Base-by-base conservation (phyloP, 2,797 vertebrate genomes). In the Denticeps clupeoides region DNA sequence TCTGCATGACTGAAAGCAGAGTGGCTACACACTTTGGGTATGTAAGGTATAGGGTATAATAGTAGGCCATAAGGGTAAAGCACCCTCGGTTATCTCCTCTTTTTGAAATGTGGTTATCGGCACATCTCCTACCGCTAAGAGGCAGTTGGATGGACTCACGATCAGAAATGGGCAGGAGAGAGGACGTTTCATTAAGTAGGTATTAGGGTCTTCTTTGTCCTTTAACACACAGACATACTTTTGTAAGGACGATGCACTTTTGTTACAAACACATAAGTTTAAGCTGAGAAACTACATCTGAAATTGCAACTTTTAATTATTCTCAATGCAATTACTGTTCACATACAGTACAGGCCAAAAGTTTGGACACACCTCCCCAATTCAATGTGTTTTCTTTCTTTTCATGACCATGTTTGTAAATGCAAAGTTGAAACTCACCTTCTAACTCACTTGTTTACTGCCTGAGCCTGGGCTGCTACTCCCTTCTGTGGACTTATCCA, bases 31-130 rank as follows among this genome's bases (percentile, higher is more conserved):
- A 65, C 44, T 51, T 56, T n/a, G 62, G 53, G 3, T 57, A 65
- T 1, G 45, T 52, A 2, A 57, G 50, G 12, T 60, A 51, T 35
- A 59, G 42, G 40, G 51, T 7, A 31, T 59, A 55, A 50, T 57
- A 62, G 49, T 51, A 61, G 15, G 58, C 53, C 55, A 61, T 63
- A 41, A 55, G 45, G 46, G 68, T 41, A 60, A 51, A 48, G 46
- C 51, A 46, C 42, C 5, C 35, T 54, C 23, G 3, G 45, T 42
- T 43, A 55, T 1, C 38, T 55, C 27, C 15, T 50, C 51, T 53
- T 54, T 49, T 59, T 51, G 51, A 10, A 58, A 48, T 1, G 45
- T 49, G 8, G 45, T 53, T 49, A 53, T 37, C 12, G 49, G 19
- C 23, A 35, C 38, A 56, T 50, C 48, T 50, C 48, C 40, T 32